phyloP scores from a whole-genome alignment of 2,113 vertebrate species.

The Dicrurus megarhynchus region DNA sequence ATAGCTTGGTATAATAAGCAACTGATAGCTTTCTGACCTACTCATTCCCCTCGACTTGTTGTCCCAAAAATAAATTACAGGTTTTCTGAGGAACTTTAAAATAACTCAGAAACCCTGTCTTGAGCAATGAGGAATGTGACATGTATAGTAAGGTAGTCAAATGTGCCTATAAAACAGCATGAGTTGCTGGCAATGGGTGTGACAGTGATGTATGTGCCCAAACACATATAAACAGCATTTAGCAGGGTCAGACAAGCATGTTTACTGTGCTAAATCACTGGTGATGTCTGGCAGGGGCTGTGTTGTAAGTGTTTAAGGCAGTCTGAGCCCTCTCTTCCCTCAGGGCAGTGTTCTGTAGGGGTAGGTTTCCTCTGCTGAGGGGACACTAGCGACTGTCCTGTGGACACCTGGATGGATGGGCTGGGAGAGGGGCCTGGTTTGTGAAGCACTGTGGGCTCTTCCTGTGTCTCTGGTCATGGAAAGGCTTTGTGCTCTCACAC shows the following conservation, averaged over 20 bases:
- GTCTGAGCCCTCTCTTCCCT: neutral
- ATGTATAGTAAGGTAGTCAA: neutral
- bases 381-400: neutral
- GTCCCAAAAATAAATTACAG: neutral
- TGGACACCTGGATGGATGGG: neutral
- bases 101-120: neutral
- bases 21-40: neutral
- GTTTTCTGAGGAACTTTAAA: neutral
- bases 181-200: neutral
- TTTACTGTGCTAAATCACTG: neutral
- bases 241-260: neutral
- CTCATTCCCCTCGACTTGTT: neutral
- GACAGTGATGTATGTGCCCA: neutral
- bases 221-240: neutral
- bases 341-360: neutral
- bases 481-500: neutral
- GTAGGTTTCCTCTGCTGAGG: accelerated
- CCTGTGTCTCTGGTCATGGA: accelerated
- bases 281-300: neutral
- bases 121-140: neutral
- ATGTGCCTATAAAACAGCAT: neutral
- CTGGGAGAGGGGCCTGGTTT: neutral
- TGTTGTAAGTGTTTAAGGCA: neutral
- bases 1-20: neutral
- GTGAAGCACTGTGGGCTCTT: neutral